phyloP scores from a whole-genome alignment of 2,113 vertebrate genomes.

The Daphoenositta chrysoptera region DNA sequence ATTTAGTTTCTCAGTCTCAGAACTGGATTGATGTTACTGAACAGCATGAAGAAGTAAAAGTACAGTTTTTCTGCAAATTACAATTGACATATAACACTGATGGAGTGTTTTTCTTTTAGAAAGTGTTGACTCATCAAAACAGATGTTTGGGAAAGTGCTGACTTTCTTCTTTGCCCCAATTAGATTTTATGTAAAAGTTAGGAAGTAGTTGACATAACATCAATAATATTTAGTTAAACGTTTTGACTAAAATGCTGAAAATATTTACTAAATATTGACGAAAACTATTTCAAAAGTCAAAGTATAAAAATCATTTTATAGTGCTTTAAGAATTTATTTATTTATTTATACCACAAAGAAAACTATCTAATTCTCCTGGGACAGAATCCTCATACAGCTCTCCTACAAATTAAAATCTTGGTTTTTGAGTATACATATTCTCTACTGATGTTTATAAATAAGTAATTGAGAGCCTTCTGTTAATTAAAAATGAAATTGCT shows the following conservation, averaged over 20 bases:
- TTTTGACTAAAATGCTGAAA: not conserved
- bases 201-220: not conserved
- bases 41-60: not conserved
- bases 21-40: not conserved
- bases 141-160: not conserved
- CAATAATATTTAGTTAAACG: not conserved
- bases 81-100: not conserved
- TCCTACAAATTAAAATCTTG: not conserved
- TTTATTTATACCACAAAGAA: not conserved
- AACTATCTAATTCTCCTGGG: not conserved
- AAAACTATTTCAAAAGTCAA: not conserved
- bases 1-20: not conserved
- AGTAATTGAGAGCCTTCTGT: not conserved
- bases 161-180: not conserved
- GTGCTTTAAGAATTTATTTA: not conserved
- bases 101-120: not conserved
- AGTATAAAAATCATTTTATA: not conserved
- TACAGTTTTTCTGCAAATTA: not conserved
- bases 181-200: not conserved
- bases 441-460: not conserved
- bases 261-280: not conserved
- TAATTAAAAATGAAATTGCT: not conserved
- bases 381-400: not conserved
- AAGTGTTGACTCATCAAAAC: not conserved
- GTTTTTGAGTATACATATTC: not conserved